Percentiles rank a stretch among this genome's conserved stretches.
Conservation (phyloP, 2,888 invertebrate genomes). For the Petrolisthes cinctipes region DNA sequence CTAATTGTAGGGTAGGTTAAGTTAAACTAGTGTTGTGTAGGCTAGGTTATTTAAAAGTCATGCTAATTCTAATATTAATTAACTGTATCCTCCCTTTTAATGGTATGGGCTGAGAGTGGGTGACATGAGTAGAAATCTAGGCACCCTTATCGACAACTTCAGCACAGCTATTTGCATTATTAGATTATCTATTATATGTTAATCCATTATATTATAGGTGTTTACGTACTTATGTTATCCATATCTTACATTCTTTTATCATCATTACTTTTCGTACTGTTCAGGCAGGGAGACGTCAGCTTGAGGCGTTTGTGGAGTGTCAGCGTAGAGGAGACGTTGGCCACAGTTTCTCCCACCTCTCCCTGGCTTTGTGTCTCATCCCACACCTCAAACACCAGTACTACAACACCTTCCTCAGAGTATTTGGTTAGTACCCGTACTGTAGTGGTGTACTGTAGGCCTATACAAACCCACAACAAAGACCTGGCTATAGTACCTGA, state of each 20-base stretch:
- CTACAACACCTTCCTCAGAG: slow-evolving; percentile 37
- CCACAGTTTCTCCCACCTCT: slow-evolving; percentile 43
- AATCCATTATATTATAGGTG: background rate
- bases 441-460: too few species aligned
- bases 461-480: too few species aligned
- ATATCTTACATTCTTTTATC: too few species aligned
- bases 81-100: too few species aligned
- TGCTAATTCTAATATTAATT: too few species aligned
- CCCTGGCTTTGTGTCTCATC: slow-evolving; percentile 38
- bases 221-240: background rate
- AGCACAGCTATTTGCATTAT: background rate
- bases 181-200: background rate
- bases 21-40: too few species aligned
- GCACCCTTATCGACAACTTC: background rate
- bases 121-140: too few species aligned
- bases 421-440: slow-evolving; percentile 43
- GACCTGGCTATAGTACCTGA: too few species aligned
- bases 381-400: slow-evolving; percentile 44
- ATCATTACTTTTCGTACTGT: background rate
- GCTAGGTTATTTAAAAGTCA: too few species aligned
- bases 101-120: too few species aligned
- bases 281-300: slow-evolving; percentile 41
- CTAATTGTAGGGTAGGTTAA: too few species aligned
- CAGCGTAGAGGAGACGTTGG: slow-evolving; percentile 34
- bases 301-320: slow-evolving; percentile 36